Percentiles rank a stretch among this genome's conserved stretches.
These are phyloP conservation scores for Henicopernis longicauda DNA, from an alignment of 2,113 vertebrate species.

Conservation along the genomic window DNA sequence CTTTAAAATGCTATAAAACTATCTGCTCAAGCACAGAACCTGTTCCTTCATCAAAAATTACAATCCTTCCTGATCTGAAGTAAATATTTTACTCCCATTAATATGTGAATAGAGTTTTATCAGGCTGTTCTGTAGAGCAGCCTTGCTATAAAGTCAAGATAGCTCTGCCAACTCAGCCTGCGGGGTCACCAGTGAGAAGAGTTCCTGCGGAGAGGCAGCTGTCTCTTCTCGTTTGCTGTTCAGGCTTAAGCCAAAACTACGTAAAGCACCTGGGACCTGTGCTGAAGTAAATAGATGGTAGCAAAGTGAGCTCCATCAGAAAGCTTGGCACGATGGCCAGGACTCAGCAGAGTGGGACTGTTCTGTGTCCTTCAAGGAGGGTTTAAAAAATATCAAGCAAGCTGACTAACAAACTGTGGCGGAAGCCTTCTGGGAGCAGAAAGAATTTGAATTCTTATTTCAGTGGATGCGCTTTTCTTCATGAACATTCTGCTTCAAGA, in stretches of 20 bases:
- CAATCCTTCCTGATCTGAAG: not conserved
- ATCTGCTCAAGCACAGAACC: not conserved
- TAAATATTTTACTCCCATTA: not conserved
- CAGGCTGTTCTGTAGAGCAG: not conserved
- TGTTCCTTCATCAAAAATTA: not conserved
- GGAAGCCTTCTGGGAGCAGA: not conserved
- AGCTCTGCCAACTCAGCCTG: not conserved
- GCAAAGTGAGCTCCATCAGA: not conserved
- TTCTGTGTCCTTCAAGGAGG: not conserved
- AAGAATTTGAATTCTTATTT: not conserved
- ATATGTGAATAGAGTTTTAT: not conserved
- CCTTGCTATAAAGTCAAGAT: not conserved
- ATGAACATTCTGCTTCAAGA: not conserved
- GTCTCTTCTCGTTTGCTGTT: not conserved
- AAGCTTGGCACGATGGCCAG: not conserved
- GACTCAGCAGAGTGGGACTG: not conserved
- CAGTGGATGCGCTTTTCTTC: not conserved
- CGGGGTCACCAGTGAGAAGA: not conserved
- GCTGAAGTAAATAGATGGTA: not conserved
- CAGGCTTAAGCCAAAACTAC: conserved; percentile 7
- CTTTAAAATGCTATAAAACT: not conserved
- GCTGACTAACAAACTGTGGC: not conserved
- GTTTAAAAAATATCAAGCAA: not conserved
- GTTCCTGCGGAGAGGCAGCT: conserved; percentile 44
- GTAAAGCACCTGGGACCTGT: not conserved